Evolutionary conservation across 1,140 invertebrate genomes (phyloP).

Genomic region (Monomorium pharaonis): DNA sequence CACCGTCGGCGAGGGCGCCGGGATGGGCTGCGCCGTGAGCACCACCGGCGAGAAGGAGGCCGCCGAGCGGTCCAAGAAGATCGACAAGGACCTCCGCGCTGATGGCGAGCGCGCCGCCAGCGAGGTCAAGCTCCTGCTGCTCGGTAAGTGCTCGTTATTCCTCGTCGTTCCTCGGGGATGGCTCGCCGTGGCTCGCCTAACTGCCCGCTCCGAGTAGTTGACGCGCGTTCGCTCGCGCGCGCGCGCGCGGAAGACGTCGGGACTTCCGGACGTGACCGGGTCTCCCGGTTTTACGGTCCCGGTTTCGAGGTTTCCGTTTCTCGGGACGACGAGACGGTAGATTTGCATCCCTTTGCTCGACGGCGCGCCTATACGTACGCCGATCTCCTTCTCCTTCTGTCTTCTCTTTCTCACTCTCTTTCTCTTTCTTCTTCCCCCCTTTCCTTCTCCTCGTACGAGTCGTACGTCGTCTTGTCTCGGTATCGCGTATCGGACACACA

Average conservation of each 20-base stretch:
- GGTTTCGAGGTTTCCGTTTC: not conserved
- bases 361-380: not conserved
- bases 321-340: not conserved
- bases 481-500: slow-evolving; percentile 12
- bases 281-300: not conserved
- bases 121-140: slow-evolving; percentile 94
- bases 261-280: not conserved
- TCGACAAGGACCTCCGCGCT: slow-evolving; percentile 93
- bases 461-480: slow-evolving; percentile 25
- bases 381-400: not conserved
- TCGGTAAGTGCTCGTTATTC: slow-evolving; percentile 87
- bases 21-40: slow-evolving; percentile 93
- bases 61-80: slow-evolving; percentile 93
- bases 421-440: not conserved
- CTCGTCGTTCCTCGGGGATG: not conserved
- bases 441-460: not conserved
- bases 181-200: not conserved
- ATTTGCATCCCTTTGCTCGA: slow-evolving; percentile 37
- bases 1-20: slow-evolving; percentile 76
- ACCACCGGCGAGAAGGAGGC: slow-evolving; percentile 93
- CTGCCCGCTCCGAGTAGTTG: not conserved
- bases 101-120: slow-evolving; percentile 94
- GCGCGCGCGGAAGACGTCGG: not conserved
- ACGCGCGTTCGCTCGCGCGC: not conserved
- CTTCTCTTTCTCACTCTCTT: not conserved